Evolutionary conservation across 2,888 invertebrate species (phyloP), one percentile per base, ranked within the genome.

Genomic region (Venustoraphidia nigricollis): DNA sequence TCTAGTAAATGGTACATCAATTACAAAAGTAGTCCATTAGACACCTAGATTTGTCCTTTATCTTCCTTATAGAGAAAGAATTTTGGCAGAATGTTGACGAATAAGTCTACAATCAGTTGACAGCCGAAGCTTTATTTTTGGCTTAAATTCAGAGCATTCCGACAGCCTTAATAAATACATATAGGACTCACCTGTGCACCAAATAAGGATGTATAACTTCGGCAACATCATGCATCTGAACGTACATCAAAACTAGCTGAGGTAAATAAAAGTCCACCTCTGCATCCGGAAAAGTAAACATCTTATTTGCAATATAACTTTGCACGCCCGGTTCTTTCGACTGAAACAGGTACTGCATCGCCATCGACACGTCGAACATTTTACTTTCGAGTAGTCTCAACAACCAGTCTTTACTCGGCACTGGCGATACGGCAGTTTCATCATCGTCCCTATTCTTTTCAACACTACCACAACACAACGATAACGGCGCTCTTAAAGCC

Each of bases 261-360:
- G 97, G 97, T 65, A 98, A 78, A 71, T 96, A 98, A 67, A 96
- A 92, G 72, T 98, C 96, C 53, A 97, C 93, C 57, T 95, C 93
- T 54, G 75, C 76, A 65, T 89, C 80, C 35, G 84, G 81, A 68
- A 97, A 97, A 67, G 87, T 91, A 70, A 97, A 97, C 71, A 98
- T 81, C 69, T 93, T 89, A 72, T 97, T 97, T 54, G 93, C 97
- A 65, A 98, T 83, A 71, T 97, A 98, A 59, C 90, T 88, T 62
- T 96, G 89, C 55, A 97, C 96, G 52, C 96, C 97, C 38, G 93
- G 90, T 66, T 98, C 97, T 70, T 97, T 96, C 39, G 96, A 94
- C 66, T 94, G 94, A 68, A 94, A 96, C 50, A 98, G 75, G 72
- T 98, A 98, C 64, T 92, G 91, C 63, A 98, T 90, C 54, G 97